Evolutionary conservation across 2,113 vertebrate genomes (phyloP), one percentile per base, ranked within the genome.

Genomic region (Ochotona curzoniae): DNA sequence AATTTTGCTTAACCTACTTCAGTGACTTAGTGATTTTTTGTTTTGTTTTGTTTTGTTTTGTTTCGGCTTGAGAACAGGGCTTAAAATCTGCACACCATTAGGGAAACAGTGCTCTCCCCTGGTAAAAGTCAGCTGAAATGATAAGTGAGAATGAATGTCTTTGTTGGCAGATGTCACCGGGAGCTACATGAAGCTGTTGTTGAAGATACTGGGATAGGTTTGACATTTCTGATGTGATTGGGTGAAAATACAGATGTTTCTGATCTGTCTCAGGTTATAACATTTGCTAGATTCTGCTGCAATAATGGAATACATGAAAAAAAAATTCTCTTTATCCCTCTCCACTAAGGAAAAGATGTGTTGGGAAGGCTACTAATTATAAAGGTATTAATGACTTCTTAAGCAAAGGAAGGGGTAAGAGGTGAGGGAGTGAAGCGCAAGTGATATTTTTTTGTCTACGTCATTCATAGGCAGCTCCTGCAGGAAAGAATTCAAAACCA

Each of bases 1-100:
- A 93, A 21, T 89, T 71, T 90, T 47, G 83, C 47, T 86, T 75
- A 64, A 35, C 26, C 74, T 63, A 66, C 94, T 95, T 94, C 67
- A 93, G 63, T 71, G 60, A 78, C 35, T 47, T 84, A 28, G 32
- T 10, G 4, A 47, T 44, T 93, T 87, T 88, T 57, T 57, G 12
- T 44, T 44, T 44, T 44, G 3, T 44, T 44, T 44, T n/a, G n/a
- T n/a, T n/a, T n/a, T n/a, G n/a, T 87, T 73, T 80, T 80, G 26
- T 15, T 67, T 30, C 9, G 21, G 18, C 32, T 90, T 44, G 87
- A 60, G 25, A 66, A 47, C 7, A 71, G 86, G 70, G 32, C 21
- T 82, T 90, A 87, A 95, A 92, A 89, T 17, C n/a, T 79, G 49
- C 15, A 70, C 47, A 17, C 28, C 73, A 35, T 79, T 87, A 73